Evolutionary conservation across 2,797 vertebrate genomes (phyloP).

Genomic region (Columba guinea): DNA sequence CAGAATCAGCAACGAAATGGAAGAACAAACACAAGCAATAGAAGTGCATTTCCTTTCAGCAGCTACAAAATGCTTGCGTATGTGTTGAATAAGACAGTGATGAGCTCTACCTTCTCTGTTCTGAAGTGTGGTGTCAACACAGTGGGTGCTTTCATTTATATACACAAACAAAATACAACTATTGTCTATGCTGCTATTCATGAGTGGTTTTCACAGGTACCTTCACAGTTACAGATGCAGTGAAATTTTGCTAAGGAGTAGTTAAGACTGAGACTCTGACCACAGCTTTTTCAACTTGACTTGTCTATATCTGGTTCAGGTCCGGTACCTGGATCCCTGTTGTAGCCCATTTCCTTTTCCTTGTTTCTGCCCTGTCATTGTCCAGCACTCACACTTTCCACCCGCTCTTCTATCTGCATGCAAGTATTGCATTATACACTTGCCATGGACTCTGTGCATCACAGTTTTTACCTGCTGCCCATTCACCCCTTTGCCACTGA

Average conservation of each 20-base stretch:
- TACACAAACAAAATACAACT: background rate
- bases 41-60: background rate
- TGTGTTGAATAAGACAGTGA: fast-evolving
- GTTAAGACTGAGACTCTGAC: background rate
- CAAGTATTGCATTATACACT: background rate
- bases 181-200: background rate
- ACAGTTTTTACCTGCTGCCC: background rate
- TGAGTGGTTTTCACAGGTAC: background rate
- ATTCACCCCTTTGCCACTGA: background rate
- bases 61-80: background rate
- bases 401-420: background rate
- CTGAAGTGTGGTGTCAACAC: background rate
- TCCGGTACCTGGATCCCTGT: background rate
- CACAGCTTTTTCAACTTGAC: background rate
- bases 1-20: background rate
- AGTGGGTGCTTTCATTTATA: background rate
- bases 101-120: background rate
- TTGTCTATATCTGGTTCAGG: background rate
- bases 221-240: background rate
- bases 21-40: background rate
- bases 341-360: background rate
- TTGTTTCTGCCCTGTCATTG: background rate
- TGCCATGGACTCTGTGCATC: background rate
- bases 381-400: background rate
- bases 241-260: background rate